Conservation (phyloP, 2,888 invertebrate species). For the Catocala fraxini region DNA sequence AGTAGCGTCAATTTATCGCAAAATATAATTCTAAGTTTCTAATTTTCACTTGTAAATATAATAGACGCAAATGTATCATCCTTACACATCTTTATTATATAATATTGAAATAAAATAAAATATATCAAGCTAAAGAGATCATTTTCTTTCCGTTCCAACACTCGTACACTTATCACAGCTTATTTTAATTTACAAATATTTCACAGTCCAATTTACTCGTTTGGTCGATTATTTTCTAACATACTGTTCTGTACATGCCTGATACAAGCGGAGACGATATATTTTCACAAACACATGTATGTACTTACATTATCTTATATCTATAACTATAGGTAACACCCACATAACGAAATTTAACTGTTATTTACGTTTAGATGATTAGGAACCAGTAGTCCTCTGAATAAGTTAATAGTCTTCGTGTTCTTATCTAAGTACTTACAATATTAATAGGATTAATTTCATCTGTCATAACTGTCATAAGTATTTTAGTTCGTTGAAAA, state of each 20-base stretch:
- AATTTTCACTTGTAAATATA: background rate
- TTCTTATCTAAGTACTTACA: background rate
- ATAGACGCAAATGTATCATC: slow-evolving; percentile 15
- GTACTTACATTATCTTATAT: slow-evolving; percentile 32
- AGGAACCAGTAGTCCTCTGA: slow-evolving; percentile 38
- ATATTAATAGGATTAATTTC: slow-evolving; percentile 12
- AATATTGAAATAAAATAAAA: slow-evolving; percentile 34
- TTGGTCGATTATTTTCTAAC: slow-evolving; percentile 70
- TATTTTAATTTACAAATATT: slow-evolving; percentile 74
- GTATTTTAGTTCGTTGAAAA: slow-evolving; percentile 6
- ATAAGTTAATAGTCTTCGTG: slow-evolving; percentile 6
- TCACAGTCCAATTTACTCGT: slow-evolving; percentile 68
- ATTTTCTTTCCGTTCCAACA: slow-evolving; percentile 46
- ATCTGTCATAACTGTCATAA: background rate
- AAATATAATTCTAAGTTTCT: too few species aligned
- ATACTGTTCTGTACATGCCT: slow-evolving; percentile 49
- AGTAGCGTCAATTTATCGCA: too few species aligned
- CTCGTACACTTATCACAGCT: slow-evolving; percentile 82
- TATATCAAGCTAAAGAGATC: slow-evolving; percentile 46
- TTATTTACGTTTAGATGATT: slow-evolving; percentile 27
- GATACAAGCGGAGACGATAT: slow-evolving; percentile 42
- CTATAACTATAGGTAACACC: slow-evolving; percentile 54
- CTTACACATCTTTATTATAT: slow-evolving; percentile 6
- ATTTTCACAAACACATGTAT: slow-evolving; percentile 32
- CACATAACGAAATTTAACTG: slow-evolving; percentile 47